Conservation (phyloP, 2,888 invertebrate species). For the Smittia aterrima region DNA sequence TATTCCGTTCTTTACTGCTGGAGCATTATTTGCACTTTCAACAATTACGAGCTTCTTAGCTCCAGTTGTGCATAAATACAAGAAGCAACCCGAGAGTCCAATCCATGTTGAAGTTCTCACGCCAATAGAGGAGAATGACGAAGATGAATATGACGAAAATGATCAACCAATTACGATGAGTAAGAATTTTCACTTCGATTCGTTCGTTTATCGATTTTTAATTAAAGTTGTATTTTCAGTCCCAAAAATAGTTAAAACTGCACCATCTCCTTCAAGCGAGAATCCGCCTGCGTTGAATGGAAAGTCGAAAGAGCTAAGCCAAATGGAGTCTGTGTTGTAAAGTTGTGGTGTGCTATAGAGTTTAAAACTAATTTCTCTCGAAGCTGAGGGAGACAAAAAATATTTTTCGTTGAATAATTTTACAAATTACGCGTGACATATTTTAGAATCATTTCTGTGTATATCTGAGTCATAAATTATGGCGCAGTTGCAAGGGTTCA, state of each 20-base stretch:
- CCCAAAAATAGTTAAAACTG: conserved; percentile 76
- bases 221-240: conserved; percentile 49
- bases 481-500: too few species aligned
- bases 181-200: background rate
- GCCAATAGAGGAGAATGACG: conserved; percentile 82
- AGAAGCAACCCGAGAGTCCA: conserved; percentile 60
- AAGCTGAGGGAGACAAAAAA: background rate
- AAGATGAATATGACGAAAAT: conserved; percentile 70
- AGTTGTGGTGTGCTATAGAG: too few species aligned
- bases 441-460: too few species aligned
- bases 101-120: conserved; percentile 70
- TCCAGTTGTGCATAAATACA: conserved; percentile 64
- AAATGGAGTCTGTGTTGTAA: conserved; percentile 29
- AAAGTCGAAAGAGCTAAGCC: conserved; percentile 14
- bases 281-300: conserved; percentile 31
- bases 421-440: background rate
- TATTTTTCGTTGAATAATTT: background rate
- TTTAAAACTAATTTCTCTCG: background rate
- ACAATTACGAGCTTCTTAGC: conserved; percentile 82
- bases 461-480: too few species aligned
- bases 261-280: conserved; percentile 60
- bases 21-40: conserved; percentile 79
- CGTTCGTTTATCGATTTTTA: conserved; percentile 28
- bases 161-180: conserved; percentile 70
- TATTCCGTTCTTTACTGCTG: conserved; percentile 90